A percentile compares a stretch with the other conserved stretches of the same genome.
phyloP scores from a whole-genome alignment of 2,113 vertebrate species.

The Syngnathus typhle region DNA sequence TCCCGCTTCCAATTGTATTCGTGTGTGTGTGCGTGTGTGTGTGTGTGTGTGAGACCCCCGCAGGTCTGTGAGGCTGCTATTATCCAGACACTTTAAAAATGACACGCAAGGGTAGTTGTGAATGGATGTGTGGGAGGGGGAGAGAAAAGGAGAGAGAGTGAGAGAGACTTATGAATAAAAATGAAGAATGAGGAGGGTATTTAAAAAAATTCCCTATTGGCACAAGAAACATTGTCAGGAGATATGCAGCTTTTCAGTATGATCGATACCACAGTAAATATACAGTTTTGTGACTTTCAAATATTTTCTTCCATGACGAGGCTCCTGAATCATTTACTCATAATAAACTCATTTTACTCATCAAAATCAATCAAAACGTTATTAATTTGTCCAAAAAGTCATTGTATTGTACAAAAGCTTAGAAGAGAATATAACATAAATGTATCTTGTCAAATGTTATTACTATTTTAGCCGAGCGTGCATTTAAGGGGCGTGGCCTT shows the following conservation, averaged over 20 bases:
- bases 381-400: not conserved
- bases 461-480: not conserved
- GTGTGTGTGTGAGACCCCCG: conserved; percentile 77
- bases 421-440: not conserved
- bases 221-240: too few species aligned
- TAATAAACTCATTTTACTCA: too few species aligned
- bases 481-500: not conserved
- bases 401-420: not conserved
- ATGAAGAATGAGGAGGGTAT: conserved; percentile 37
- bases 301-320: too few species aligned
- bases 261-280: too few species aligned
- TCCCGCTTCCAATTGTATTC: conserved; percentile 50
- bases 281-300: too few species aligned
- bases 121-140: conserved; percentile 4
- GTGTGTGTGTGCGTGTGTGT: conserved; percentile 73
- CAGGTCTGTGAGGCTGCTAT: conserved; percentile 74
- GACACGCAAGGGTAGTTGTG: conserved; percentile 52
- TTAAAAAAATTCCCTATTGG: not conserved
- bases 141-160: not conserved
- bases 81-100: conserved; percentile 68
- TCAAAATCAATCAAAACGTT: too few species aligned
- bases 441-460: not conserved
- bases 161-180: conserved; percentile 27
- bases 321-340: too few species aligned
- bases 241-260: not conserved